Evolutionary conservation across 2,888 invertebrate genomes (phyloP).

Genomic region (Teinopalpus imperialis): DNA sequence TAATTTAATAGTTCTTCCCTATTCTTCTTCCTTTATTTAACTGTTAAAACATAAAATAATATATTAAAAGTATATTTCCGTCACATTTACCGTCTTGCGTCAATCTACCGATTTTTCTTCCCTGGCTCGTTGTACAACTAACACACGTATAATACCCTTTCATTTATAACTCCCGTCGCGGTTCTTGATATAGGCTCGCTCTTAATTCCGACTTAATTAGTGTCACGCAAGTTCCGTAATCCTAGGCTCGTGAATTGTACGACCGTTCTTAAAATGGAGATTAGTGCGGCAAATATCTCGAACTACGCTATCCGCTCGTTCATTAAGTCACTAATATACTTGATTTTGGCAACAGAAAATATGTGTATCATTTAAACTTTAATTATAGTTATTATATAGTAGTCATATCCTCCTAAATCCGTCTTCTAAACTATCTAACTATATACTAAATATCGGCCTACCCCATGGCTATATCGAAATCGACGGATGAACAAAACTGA

Average conservation of each 20-base stretch:
- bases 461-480: no score
- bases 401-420: no score
- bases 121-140: conserved; percentile 56
- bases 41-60: no score
- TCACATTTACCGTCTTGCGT: conserved; percentile 9
- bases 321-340: conserved; percentile 57
- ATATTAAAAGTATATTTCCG: conserved; percentile 5
- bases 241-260: conserved; percentile 76
- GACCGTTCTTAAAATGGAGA: conserved; percentile 82
- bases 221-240: conserved; percentile 81
- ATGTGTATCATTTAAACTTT: background rate
- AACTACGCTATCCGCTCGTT: conserved; percentile 68
- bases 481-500: no score
- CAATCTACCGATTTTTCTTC: conserved; percentile 30
- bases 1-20: no score
- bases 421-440: no score
- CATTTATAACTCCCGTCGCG: conserved; percentile 77
- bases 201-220: conserved; percentile 81
- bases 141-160: conserved; percentile 75
- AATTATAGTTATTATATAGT: no score
- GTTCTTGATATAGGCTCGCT: conserved; percentile 77
- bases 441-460: no score
- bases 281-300: conserved; percentile 78
- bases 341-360: conserved; percentile 10
- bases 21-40: no score